Evolutionary conservation across 37 sponge, comb jelly and placozoan genomes (phyloP).

Genomic region (Agelas oroides): DNA sequence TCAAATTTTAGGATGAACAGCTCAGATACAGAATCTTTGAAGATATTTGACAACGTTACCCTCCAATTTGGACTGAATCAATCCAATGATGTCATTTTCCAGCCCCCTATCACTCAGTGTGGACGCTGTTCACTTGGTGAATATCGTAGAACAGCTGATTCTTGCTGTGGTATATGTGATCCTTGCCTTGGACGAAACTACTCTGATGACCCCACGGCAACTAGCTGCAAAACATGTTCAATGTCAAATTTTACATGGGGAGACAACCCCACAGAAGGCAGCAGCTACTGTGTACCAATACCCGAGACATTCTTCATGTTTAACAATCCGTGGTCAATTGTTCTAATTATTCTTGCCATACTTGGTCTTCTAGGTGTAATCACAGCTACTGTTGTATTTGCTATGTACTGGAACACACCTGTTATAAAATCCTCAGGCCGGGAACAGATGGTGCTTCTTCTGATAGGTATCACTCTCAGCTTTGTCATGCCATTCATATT

Average conservation of each 20-base stretch:
- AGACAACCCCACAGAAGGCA: constrained; percentile 65
- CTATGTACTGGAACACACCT: constrained; percentile 36
- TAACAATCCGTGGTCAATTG: constrained; percentile 7
- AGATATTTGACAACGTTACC: neutral
- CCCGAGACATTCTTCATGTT: neutral
- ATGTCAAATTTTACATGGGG: constrained; percentile 57
- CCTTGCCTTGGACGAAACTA: constrained; percentile 44
- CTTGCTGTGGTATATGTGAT: constrained; percentile 61
- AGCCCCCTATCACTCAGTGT: no score
- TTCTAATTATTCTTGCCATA: constrained; percentile 4
- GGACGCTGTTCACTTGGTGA: no score
- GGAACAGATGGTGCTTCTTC: constrained; percentile 46
- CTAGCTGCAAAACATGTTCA: no score
- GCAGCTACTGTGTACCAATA: constrained; percentile 51
- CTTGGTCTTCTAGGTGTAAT: constrained; percentile 12
- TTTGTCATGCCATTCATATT: constrained; percentile 36
- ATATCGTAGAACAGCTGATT: no score
- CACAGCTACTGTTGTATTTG: constrained; percentile 13
- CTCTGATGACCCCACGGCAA: neutral
- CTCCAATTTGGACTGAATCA: constrained; percentile 65
- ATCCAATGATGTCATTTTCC: neutral
- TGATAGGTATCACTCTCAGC: constrained; percentile 43
- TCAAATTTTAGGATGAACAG: neutral
- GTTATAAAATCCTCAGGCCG: constrained; percentile 64
- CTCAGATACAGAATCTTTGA: neutral